phyloP scores from a whole-genome alignment of 2,113 vertebrate genomes.

The Prochilodus magdalenae region DNA sequence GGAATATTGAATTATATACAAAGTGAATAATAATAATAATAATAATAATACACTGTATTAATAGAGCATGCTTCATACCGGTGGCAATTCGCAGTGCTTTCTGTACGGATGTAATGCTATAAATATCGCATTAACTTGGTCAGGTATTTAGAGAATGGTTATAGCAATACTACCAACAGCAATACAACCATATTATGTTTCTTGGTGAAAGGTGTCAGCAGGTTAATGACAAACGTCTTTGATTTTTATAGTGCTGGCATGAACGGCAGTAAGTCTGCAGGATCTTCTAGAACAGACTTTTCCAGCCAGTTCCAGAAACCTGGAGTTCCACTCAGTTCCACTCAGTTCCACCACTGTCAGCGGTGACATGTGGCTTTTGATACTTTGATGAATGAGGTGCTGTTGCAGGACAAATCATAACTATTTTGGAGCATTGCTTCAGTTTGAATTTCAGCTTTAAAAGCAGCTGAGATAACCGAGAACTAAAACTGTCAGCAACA shows the following conservation, averaged over 20 bases:
- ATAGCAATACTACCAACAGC: background rate
- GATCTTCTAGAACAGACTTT: background rate
- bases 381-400: background rate
- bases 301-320: background rate
- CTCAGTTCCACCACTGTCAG: too few relatives aligned
- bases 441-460: too few relatives aligned
- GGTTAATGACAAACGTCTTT: conserved; percentile 7
- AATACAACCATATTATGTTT: background rate
- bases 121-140: background rate
- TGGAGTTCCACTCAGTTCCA: too few relatives aligned
- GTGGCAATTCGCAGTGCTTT: background rate
- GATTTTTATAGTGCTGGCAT: background rate
- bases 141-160: background rate
- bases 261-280: background rate
- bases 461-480: too few relatives aligned
- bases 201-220: background rate
- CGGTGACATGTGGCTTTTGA: background rate
- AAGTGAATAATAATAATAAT: background rate
- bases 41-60: too few relatives aligned
- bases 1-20: background rate
- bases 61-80: too few relatives aligned
- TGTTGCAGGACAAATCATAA: background rate
- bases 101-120: background rate
- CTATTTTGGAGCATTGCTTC: background rate
- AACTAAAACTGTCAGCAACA: too few relatives aligned